A percentile compares a stretch with the other conserved stretches of the same genome.
Conservation (phyloP, 2,797 vertebrate genomes). For the Buphagus erythrorhynchus region DNA sequence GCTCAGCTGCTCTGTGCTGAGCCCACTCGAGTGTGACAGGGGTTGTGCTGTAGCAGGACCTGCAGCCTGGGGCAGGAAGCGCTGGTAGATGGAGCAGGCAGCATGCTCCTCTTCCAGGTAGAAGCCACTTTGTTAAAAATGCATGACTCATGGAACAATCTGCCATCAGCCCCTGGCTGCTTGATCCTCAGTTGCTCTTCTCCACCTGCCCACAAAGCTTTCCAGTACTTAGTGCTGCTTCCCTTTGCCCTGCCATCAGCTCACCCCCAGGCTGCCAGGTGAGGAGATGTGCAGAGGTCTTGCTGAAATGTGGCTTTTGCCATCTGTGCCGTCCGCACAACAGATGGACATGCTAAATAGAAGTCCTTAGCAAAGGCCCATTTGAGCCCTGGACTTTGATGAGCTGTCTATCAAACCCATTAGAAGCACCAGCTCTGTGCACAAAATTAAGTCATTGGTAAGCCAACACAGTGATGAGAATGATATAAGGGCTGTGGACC, state of each 20-base stretch:
- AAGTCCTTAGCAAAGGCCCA: background rate
- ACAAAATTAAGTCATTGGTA: background rate
- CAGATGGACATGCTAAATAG: slow-evolving; percentile 44
- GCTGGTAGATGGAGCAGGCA: background rate
- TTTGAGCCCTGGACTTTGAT: slow-evolving; percentile 21
- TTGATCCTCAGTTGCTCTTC: background rate
- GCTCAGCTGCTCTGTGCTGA: background rate
- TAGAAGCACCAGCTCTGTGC: background rate
- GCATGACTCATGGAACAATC: background rate
- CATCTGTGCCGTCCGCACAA: slow-evolving; percentile 36
- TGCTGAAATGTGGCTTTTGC: background rate
- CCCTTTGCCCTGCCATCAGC: slow-evolving; percentile 5
- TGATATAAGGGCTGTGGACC: background rate
- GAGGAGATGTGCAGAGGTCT: slow-evolving; percentile 22
- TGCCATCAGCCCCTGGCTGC: background rate
- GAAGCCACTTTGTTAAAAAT: background rate
- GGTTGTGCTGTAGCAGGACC: background rate
- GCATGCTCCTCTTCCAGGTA: background rate
- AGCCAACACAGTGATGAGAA: background rate
- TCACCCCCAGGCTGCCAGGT: background rate
- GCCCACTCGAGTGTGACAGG: background rate
- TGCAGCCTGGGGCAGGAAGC: background rate
- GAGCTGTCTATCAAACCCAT: slow-evolving; percentile 23
- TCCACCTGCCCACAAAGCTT: background rate
- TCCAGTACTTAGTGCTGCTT: background rate